A percentile compares a stretch with the other conserved stretches of the same genome.
These are phyloP conservation scores for Enteromius paludinosus DNA, from an alignment of 2,797 vertebrate species.

Conservation along the genomic window DNA sequence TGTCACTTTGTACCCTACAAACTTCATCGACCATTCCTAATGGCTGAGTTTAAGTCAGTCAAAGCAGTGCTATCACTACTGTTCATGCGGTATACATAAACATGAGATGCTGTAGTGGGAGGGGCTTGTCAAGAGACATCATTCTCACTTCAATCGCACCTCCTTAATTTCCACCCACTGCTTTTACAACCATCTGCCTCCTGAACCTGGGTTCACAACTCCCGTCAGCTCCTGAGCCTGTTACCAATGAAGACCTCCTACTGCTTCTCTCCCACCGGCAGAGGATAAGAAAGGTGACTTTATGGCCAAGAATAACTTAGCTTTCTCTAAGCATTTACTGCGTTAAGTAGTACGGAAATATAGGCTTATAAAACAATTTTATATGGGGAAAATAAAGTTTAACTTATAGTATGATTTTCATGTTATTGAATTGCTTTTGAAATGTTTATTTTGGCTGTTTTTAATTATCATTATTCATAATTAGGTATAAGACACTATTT, in stretches of 20 bases:
- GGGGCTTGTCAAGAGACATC: constrained; percentile 32
- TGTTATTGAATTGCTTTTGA: not conserved
- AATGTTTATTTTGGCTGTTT: not conserved
- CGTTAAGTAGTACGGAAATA: not conserved
- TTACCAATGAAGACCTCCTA: constrained; percentile 62
- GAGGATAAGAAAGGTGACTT: constrained; percentile 54
- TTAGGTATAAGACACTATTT: not conserved
- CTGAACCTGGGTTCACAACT: constrained; percentile 72
- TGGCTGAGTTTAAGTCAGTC: not conserved
- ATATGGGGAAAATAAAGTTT: not conserved
- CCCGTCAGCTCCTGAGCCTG: constrained; percentile 67
- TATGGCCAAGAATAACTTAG: constrained; percentile 41
- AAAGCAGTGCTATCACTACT: not conserved
- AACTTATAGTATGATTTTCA: not conserved
- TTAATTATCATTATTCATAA: not conserved
- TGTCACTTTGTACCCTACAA: not conserved
- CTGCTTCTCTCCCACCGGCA: constrained; percentile 37
- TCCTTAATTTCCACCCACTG: constrained; percentile 53
- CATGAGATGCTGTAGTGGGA: constrained; percentile 39
- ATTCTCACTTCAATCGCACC: constrained; percentile 45
- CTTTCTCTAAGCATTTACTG: not conserved
- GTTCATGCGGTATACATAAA: constrained; percentile 45
- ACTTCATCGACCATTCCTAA: not conserved
- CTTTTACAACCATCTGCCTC: constrained; percentile 71
- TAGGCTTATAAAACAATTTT: not conserved